phyloP scores from a whole-genome alignment of 2,113 vertebrate genomes.

The Ictalurus punctatus region DNA sequence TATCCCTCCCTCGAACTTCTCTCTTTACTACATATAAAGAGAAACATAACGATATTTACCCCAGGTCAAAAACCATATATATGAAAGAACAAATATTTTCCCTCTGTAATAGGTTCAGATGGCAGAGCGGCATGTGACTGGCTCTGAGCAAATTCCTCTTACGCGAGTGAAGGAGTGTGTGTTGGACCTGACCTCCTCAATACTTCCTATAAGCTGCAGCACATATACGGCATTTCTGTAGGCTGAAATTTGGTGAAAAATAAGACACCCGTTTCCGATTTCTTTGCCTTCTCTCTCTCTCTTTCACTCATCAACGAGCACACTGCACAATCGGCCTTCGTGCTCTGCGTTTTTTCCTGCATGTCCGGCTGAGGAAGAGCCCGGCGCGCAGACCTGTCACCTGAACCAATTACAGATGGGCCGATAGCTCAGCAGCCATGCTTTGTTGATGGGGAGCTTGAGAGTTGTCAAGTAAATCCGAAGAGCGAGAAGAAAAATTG shows the following conservation, averaged over 20 bases:
- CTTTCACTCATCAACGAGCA: constrained; percentile 23
- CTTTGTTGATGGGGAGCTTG: constrained; percentile 50
- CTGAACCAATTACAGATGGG: constrained; percentile 52
- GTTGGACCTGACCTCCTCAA: constrained; percentile 21
- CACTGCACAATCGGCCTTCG: neutral
- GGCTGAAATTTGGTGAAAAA: constrained; percentile 12
- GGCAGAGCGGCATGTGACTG: neutral
- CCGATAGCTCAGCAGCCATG: constrained; percentile 46
- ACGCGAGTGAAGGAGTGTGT: constrained; percentile 3
- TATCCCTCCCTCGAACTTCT: neutral
- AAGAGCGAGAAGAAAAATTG: constrained; percentile 48
- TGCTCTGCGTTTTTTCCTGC: constrained; percentile 28
- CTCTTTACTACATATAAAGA: neutral
- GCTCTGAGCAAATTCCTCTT: constrained; percentile 1
- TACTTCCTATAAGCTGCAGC: constrained; percentile 10
- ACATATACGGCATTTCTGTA: constrained; percentile 12
- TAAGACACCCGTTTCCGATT: constrained; percentile 13
- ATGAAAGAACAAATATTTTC: neutral
- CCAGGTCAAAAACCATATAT: neutral
- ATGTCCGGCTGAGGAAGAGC: constrained; percentile 29
- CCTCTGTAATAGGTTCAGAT: neutral
- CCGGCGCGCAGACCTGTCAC: constrained; percentile 33
- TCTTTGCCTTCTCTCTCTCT: neutral
- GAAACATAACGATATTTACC: neutral
- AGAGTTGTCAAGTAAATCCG: constrained; percentile 62